Percentiles rank a stretch among this genome's conserved stretches.
Evolutionary conservation across 1,140 invertebrate species (phyloP).

Genomic region (Hycleus cichorii): DNA sequence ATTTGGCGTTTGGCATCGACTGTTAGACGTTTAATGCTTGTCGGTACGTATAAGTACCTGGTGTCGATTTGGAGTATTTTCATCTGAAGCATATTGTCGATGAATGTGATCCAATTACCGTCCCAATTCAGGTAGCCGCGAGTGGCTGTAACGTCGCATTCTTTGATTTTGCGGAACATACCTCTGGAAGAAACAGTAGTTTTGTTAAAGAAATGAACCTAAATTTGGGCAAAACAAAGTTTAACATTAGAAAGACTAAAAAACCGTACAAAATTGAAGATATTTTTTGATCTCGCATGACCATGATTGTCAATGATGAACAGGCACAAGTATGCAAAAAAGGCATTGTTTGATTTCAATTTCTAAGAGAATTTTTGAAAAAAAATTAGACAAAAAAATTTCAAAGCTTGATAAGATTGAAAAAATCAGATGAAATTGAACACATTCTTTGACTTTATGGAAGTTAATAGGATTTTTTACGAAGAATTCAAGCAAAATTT

Average conservation of each 20-base stretch:
- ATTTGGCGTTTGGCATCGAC: slow-evolving; percentile 69
- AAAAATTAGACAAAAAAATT: too few relatives aligned
- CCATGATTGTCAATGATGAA: background rate
- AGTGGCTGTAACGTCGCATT: slow-evolving; percentile 41
- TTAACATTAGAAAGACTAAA: background rate
- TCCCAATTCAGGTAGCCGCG: slow-evolving; percentile 54
- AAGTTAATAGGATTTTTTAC: too few relatives aligned
- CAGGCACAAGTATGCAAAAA: background rate
- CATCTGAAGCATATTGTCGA: slow-evolving; percentile 89
- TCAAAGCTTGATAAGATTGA: too few relatives aligned
- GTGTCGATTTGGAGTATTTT: slow-evolving; percentile 67
- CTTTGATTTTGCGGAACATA: slow-evolving; percentile 19
- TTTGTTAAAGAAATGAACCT: too few relatives aligned
- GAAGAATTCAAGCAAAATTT: too few relatives aligned
- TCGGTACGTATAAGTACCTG: slow-evolving; percentile 73
- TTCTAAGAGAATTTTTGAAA: too few relatives aligned
- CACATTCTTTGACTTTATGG: too few relatives aligned
- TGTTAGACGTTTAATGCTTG: slow-evolving; percentile 67
- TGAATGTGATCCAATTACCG: slow-evolving; percentile 83
- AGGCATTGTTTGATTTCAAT: too few relatives aligned
- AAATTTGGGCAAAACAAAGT: background rate
- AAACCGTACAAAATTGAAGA: background rate
- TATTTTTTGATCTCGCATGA: too few relatives aligned
- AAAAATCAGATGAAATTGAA: too few relatives aligned
- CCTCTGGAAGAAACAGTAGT: slow-evolving; percentile 5